Evolutionary conservation across 2,888 invertebrate species (phyloP).

Genomic region (Andrena dorsata): DNA sequence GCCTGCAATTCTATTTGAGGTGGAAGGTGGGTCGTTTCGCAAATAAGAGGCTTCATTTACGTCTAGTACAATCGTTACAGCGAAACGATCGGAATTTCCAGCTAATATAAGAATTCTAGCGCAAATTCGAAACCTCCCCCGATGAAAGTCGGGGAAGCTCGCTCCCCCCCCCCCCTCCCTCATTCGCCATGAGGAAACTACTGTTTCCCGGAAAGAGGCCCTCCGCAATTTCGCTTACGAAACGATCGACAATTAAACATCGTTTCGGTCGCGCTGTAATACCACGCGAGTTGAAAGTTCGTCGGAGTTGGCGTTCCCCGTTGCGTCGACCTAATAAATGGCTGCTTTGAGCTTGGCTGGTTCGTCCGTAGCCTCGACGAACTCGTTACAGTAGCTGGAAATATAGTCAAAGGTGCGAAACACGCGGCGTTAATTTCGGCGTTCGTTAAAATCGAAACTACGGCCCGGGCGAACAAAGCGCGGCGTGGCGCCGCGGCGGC

Average conservation of each 20-base stretch:
- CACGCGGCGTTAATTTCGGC: slow-evolving; percentile 12
- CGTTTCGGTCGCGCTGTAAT: neutral
- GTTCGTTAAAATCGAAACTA: slow-evolving; percentile 19
- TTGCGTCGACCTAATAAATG: neutral
- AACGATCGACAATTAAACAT: neutral
- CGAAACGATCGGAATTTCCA: slow-evolving; percentile 15
- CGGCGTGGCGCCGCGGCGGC: neutral
- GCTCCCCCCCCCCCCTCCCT: no score
- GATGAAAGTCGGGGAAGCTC: no score
- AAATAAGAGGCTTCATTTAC: slow-evolving; percentile 27
- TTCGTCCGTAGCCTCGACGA: neutral
- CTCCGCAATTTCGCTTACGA: no score
- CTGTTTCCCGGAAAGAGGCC: no score
- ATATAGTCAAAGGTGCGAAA: neutral
- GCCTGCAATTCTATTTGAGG: slow-evolving; percentile 24
- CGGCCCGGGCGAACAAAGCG: slow-evolving; percentile 1
- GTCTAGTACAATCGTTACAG: neutral
- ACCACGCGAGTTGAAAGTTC: neutral
- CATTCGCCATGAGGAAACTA: no score
- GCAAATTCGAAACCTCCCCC: neutral
- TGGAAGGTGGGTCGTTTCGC: slow-evolving; percentile 17
- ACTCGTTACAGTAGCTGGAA: neutral
- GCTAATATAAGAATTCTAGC: neutral
- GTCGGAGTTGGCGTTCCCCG: neutral
- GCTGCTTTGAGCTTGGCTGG: neutral